phyloP scores from a whole-genome alignment of 2,888 invertebrate species.

The Lasioglossum morio region DNA sequence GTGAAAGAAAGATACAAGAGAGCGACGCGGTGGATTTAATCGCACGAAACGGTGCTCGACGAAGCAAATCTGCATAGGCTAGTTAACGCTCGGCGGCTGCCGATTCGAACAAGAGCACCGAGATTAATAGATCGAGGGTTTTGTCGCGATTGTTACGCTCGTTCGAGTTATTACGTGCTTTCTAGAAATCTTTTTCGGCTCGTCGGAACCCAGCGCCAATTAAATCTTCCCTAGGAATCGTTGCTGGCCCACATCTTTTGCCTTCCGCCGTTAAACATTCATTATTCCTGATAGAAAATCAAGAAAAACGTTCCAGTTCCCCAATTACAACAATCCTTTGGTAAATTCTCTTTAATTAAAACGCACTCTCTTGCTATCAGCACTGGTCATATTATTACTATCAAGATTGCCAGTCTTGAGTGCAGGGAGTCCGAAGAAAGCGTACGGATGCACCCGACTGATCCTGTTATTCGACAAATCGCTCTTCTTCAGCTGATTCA shows the following conservation, averaged over 20 bases:
- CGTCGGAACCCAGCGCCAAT: neutral
- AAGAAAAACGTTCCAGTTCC: too few relatives aligned
- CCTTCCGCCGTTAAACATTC: too few relatives aligned
- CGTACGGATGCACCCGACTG: neutral
- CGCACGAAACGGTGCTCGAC: neutral
- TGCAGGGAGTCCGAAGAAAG: conserved; percentile 22
- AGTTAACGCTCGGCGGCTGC: neutral
- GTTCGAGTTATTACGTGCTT: neutral
- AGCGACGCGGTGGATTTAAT: neutral
- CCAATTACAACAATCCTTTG: too few relatives aligned
- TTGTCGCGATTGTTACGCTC: neutral
- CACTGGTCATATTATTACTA: neutral
- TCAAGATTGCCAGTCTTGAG: neutral
- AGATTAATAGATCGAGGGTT: neutral
- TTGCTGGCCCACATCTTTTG: too few relatives aligned
- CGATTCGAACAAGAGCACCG: neutral
- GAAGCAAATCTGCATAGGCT: conserved; percentile 5
- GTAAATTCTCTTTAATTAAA: too few relatives aligned
- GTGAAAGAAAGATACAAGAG: conserved; percentile 7
- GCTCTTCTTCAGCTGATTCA: conserved; percentile 48
- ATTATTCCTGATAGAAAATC: too few relatives aligned
- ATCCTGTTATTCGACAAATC: conserved; percentile 54
- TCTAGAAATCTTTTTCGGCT: neutral
- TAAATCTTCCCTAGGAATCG: neutral
- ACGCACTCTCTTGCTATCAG: neutral